Evolutionary conservation across 2,797 vertebrate species (phyloP), one percentile per base, ranked within the genome.

Genomic region (Pantherophis vulpinus): DNA sequence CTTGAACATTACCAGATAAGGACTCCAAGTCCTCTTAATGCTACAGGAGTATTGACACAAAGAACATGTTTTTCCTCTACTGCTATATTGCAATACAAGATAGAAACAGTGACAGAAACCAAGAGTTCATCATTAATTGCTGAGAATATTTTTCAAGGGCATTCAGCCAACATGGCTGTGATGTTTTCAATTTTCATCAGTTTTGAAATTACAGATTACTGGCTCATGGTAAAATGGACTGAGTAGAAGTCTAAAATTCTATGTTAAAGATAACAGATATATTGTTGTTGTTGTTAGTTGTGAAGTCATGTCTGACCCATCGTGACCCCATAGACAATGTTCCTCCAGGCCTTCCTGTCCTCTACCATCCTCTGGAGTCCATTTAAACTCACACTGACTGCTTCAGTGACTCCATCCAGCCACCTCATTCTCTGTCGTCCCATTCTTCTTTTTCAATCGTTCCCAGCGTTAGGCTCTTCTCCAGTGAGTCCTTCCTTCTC

Each of bases 11-110:
- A 23, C 0, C 92, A 96, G 95, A 95, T 96, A 97, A 96, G 94
- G 86, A 96, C 95, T 94, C 92, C 93, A 93, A 95, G 93, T 96
- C 95, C 96, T 94, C 58, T 94, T 0, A 0, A 92, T 96, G 89
- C 94, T 95, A 93, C 93, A 94, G 95, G 94, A 96, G 95, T 97
- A 95, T 96, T 97, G 96, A 96, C 95, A 97, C 94, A 96, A 96
- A 93, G 90, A 95, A 93, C 94, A 86, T 97, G 95, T 96, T 96
- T 96, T 96, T 96, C 87, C 93, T 95, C 86, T 74, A 5, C 90
- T 93, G 88, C 70, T 59, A 92, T 95, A 94, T 92, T 90, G 93
- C 96, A 93, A 94, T 91, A 86, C 94, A 95, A 95, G 93, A 94
- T 94, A 94, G 96, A 97, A 97, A 95, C 0, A 3, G 87, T 91